A percentile compares a stretch with the other conserved stretches of the same genome.
Evolutionary conservation across 2,797 vertebrate species (phyloP).

Genomic region (Propithecus deckenii): DNA sequence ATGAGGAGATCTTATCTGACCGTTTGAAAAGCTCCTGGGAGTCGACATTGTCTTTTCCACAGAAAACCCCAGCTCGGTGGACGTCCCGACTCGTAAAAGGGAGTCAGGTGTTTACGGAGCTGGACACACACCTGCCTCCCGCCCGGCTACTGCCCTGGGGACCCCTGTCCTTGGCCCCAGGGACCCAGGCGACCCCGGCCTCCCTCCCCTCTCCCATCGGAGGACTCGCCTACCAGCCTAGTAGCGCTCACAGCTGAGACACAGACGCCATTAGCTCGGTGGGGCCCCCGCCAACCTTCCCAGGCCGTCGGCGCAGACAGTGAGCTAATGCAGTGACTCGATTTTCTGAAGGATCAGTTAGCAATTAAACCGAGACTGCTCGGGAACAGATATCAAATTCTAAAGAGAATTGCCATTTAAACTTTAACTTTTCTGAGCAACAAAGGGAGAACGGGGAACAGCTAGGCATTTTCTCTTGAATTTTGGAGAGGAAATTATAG

Average conservation of each 20-base stretch:
- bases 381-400: slow-evolving; percentile 73
- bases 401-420: slow-evolving; percentile 71
- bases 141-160: not conserved
- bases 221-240: accelerated
- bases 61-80: no score
- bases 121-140: accelerated
- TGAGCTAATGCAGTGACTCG: slow-evolving; percentile 53
- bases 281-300: not conserved
- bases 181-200: not conserved
- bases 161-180: no score
- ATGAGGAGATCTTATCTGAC: not conserved
- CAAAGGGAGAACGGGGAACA: slow-evolving; percentile 29
- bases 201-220: accelerated
- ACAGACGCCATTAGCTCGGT: not conserved
- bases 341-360: slow-evolving; percentile 68
- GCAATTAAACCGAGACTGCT: slow-evolving; percentile 71
- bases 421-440: slow-evolving; percentile 70
- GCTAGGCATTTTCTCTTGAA: slow-evolving; percentile 32
- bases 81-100: accelerated
- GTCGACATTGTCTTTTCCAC: accelerated
- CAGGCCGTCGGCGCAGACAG: slow-evolving; percentile 27
- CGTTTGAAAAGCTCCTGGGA: accelerated
- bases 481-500: slow-evolving; percentile 68
- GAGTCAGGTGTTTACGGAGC: accelerated
- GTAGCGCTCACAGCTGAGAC: slow-evolving; percentile 40